These are phyloP conservation scores for Salpingus planirostris DNA, from an alignment of 2,888 invertebrate species.

Conservation along the genomic window DNA sequence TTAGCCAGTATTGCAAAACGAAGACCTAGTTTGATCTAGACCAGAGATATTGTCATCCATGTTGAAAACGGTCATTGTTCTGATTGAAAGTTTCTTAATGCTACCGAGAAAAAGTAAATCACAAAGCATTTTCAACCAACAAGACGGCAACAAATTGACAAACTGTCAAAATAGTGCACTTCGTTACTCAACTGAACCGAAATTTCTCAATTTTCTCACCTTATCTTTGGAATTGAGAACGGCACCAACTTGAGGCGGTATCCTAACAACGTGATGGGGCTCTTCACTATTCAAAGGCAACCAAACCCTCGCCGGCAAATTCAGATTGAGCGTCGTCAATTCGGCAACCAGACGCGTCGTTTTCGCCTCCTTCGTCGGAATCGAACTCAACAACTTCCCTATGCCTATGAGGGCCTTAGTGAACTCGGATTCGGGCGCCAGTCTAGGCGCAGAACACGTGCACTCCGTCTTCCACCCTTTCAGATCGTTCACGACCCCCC, in stretches of 20 bases:
- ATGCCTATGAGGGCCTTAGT: conserved; percentile 80
- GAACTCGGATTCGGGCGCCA: conserved; percentile 78
- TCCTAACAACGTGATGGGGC: conserved; percentile 90
- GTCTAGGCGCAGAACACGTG: conserved; percentile 70
- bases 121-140: too few relatives aligned
- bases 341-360: conserved; percentile 89
- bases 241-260: conserved; percentile 94
- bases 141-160: too few relatives aligned
- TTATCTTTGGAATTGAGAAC: conserved; percentile 98
- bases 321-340: conserved; percentile 86
- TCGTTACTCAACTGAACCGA: too few relatives aligned
- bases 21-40: too few relatives aligned
- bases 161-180: too few relatives aligned
- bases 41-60: too few relatives aligned
- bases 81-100: too few relatives aligned
- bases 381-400: conserved; percentile 70
- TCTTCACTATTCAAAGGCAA: conserved; percentile 78
- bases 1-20: too few relatives aligned
- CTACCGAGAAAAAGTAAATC: too few relatives aligned
- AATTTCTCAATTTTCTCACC: conserved; percentile 32
- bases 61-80: too few relatives aligned
- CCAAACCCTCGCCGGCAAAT: conserved; percentile 97
- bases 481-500: conserved; percentile 68
- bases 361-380: conserved; percentile 84
- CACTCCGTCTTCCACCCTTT: conserved; percentile 70